Percentiles rank a stretch among this genome's conserved stretches.
Evolutionary conservation across 2,888 invertebrate genomes (phyloP).

Genomic region (Toxonevra muliebris): DNA sequence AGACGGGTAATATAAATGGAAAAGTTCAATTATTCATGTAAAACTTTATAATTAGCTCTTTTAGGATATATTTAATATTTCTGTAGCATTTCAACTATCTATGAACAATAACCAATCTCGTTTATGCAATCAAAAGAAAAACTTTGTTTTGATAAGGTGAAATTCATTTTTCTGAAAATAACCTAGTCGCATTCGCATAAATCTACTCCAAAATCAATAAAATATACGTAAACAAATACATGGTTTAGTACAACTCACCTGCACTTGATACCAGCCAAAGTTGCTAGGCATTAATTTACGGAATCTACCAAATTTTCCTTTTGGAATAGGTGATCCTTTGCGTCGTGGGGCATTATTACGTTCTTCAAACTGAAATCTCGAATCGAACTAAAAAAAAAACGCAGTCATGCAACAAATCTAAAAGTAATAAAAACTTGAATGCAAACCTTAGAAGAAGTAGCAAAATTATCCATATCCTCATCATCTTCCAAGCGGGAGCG

Average conservation of each 20-base stretch:
- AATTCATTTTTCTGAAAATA: too few species aligned
- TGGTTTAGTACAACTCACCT: slow-evolving; percentile 63
- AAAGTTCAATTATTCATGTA: too few species aligned
- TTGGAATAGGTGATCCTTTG: slow-evolving; percentile 59
- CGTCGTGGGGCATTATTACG: slow-evolving; percentile 51
- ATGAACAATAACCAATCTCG: too few species aligned
- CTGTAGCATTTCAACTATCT: too few species aligned
- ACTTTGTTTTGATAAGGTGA: too few species aligned
- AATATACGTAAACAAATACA: neutral
- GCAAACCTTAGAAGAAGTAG: slow-evolving; percentile 43
- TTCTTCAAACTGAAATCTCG: slow-evolving; percentile 44
- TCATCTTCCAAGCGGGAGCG: slow-evolving; percentile 57
- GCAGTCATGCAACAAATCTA: neutral
- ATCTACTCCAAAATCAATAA: too few species aligned
- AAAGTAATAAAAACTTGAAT: neutral
- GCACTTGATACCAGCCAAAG: slow-evolving; percentile 77
- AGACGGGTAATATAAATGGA: too few species aligned
- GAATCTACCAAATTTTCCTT: slow-evolving; percentile 47
- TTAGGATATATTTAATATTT: too few species aligned
- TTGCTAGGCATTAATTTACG: slow-evolving; percentile 59
- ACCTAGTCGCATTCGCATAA: too few species aligned
- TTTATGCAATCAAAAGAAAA: too few species aligned
- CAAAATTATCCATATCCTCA: slow-evolving; percentile 61
- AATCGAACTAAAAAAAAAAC: neutral
- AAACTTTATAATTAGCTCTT: too few species aligned